phyloP scores from a whole-genome alignment of 2,113 vertebrate genomes.

The Melozone crissalis region DNA sequence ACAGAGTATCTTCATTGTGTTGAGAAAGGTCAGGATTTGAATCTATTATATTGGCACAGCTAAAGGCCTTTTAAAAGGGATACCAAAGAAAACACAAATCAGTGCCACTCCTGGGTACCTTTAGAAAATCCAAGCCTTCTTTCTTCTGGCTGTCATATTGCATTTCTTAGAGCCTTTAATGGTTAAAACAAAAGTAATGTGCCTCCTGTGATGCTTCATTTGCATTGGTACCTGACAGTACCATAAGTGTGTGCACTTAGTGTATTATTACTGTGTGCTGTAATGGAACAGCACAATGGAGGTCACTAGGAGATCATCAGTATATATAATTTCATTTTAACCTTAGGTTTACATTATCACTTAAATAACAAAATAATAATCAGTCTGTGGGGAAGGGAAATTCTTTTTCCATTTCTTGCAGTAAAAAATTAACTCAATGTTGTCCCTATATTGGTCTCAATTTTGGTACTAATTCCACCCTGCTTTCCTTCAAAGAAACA shows the following conservation, averaged over 20 bases:
- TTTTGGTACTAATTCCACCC: neutral
- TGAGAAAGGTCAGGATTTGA: constrained; percentile 59
- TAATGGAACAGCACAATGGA: constrained; percentile 44
- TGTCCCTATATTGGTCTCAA: neutral
- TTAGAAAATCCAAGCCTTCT: neutral
- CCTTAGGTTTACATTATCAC: constrained; percentile 62
- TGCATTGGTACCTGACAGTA: constrained; percentile 3
- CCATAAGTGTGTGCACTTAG: neutral
- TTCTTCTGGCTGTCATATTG: constrained; percentile 48
- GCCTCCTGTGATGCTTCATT: neutral
- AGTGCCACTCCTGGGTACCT: constrained; percentile 1
- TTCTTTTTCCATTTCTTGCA: neutral
- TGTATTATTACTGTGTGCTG: constrained; percentile 37
- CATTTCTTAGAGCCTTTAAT: constrained; percentile 52
- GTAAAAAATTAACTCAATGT: constrained; percentile 47
- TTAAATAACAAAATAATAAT: constrained; percentile 70
- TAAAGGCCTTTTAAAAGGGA: constrained; percentile 34
- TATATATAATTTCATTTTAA: constrained; percentile 64
- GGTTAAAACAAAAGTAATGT: constrained; percentile 57
- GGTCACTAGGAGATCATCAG: constrained; percentile 43
- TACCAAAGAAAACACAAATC: constrained; percentile 17
- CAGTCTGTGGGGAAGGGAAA: neutral
- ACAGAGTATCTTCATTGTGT: constrained; percentile 62
- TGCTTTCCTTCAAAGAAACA: neutral
- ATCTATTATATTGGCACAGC: constrained; percentile 30